A percentile compares a stretch with the other conserved stretches of the same genome.
Evolutionary conservation across 1,140 invertebrate genomes (phyloP).

Genomic region (Reticulitermes speratus): DNA sequence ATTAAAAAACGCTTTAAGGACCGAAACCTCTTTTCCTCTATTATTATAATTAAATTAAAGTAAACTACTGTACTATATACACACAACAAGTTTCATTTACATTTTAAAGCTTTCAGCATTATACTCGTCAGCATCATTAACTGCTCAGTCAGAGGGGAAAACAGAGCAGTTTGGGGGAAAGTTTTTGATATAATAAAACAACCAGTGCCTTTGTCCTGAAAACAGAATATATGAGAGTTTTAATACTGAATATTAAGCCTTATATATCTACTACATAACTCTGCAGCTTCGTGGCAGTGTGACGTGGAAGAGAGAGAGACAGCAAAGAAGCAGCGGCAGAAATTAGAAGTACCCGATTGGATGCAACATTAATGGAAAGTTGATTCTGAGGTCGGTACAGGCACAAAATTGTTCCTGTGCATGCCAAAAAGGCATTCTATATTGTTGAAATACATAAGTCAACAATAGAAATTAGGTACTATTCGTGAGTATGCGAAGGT

Average conservation of each 20-base stretch:
- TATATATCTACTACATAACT: too few relatives aligned
- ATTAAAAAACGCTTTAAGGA: slow-evolving; percentile 16
- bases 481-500: too few relatives aligned
- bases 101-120: not conserved
- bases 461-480: too few relatives aligned
- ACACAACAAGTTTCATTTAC: not conserved
- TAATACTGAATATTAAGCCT: not conserved
- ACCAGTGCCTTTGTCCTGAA: not conserved
- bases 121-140: not conserved
- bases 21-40: not conserved
- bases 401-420: too few relatives aligned
- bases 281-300: too few relatives aligned
- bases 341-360: too few relatives aligned
- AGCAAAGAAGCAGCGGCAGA: too few relatives aligned
- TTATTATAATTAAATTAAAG: slow-evolving; percentile 6
- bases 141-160: not conserved
- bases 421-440: too few relatives aligned
- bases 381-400: too few relatives aligned
- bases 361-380: too few relatives aligned
- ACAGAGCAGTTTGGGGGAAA: not conserved
- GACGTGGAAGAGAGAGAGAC: too few relatives aligned
- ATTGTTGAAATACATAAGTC: too few relatives aligned
- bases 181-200: not conserved
- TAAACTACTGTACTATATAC: not conserved
- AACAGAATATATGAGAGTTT: not conserved